These are phyloP conservation scores for Drosophila leonis DNA, from an alignment of 2,888 invertebrate genomes.

Conservation along the genomic window DNA sequence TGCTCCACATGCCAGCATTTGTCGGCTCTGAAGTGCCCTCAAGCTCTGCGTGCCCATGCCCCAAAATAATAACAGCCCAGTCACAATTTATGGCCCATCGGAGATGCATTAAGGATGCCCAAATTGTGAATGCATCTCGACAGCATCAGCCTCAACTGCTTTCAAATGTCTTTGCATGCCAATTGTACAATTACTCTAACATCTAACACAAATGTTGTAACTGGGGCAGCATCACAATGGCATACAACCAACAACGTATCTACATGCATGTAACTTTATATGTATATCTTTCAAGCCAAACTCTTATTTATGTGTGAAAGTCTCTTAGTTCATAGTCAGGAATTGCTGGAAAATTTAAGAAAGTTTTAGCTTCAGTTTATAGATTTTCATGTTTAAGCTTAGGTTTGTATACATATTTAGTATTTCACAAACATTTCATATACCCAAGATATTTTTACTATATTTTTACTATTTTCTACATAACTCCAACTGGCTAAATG, in stretches of 20 bases:
- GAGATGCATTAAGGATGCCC: conserved; percentile 75
- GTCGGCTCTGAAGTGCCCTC: conserved; percentile 73
- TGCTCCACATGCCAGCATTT: conserved; percentile 34
- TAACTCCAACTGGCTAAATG: too few species aligned
- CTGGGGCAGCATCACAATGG: conserved; percentile 31
- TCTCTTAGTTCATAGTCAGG: neutral
- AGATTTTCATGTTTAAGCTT: neutral
- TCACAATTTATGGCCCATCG: conserved; percentile 70
- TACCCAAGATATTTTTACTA: neutral
- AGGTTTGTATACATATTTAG: neutral
- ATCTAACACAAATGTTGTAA: neutral
- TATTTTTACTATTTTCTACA: too few species aligned
- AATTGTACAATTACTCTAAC: conserved; percentile 7
- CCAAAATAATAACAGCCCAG: conserved; percentile 51
- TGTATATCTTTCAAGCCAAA: neutral
- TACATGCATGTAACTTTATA: neutral
- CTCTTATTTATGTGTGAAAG: neutral
- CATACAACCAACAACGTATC: neutral
- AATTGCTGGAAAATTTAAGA: neutral
- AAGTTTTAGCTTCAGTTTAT: neutral
- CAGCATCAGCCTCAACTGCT: conserved; percentile 26
- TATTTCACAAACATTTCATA: neutral
- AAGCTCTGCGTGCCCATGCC: conserved; percentile 52
- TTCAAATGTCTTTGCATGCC: conserved; percentile 35
- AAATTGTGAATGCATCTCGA: conserved; percentile 75